phyloP scores from a whole-genome alignment of 37 sponge, comb jelly and placozoan species.

The Spongia lamella region DNA sequence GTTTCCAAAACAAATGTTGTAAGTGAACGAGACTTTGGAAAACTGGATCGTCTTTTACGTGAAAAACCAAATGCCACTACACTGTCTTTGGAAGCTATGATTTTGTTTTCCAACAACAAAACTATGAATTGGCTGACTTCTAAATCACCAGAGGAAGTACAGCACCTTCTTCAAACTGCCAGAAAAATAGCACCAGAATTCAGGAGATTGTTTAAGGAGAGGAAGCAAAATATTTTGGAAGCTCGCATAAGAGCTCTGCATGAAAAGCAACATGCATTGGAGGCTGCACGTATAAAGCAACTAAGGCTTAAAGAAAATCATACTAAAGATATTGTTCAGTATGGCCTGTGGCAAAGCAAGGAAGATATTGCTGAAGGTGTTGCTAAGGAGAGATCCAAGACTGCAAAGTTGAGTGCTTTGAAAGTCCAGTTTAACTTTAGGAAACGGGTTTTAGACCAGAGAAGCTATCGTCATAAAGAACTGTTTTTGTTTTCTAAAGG shows the following conservation, averaged over 20 bases:
- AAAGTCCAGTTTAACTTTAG: constrained; percentile 3
- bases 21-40: constrained; percentile 29
- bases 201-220: constrained; percentile 5
- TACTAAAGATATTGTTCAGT: constrained; percentile 11
- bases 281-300: constrained; percentile 3
- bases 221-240: constrained; percentile 2
- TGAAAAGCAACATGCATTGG: constrained; percentile 22
- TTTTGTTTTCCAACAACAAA: constrained; percentile 48
- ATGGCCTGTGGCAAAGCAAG: constrained; percentile 12
- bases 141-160: constrained; percentile 10
- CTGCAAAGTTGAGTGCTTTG: not conserved
- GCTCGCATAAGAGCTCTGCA: not conserved
- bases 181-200: constrained; percentile 9
- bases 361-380: not conserved
- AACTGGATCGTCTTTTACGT: constrained; percentile 29
- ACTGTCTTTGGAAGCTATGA: constrained; percentile 23
- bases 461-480: too few species aligned
- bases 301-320: constrained; percentile 15
- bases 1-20: constrained; percentile 34
- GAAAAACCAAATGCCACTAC: constrained; percentile 47
- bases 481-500: too few species aligned
- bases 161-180: constrained; percentile 10
- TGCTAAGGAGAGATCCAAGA: not conserved
- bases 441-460: not conserved
- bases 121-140: constrained; percentile 30